These are phyloP conservation scores for Ctenoplectra terminalis DNA, from an alignment of 1,140 invertebrate species.

Conservation along the genomic window DNA sequence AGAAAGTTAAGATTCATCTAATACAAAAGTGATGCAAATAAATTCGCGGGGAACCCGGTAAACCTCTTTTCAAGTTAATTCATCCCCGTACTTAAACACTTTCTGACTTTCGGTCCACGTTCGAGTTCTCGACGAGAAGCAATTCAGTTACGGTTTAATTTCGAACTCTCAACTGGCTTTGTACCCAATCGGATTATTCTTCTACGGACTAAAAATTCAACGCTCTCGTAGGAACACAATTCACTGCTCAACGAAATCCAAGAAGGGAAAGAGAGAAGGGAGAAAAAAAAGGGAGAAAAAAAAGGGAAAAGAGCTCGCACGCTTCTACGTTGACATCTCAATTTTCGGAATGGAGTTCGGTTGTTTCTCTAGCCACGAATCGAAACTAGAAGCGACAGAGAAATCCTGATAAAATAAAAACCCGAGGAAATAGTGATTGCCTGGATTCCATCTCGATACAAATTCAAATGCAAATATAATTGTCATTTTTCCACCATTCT, in stretches of 20 bases:
- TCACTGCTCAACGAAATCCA: background rate
- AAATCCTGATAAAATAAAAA: slow-evolving; percentile 10
- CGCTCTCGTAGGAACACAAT: slow-evolving; percentile 10
- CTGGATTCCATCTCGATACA: background rate
- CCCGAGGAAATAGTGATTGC: background rate
- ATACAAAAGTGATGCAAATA: background rate
- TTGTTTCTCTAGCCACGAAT: background rate
- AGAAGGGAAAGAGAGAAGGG: background rate
- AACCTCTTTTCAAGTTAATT: slow-evolving; percentile 27
- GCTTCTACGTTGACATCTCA: background rate
- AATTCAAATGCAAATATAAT: slow-evolving; percentile 7
- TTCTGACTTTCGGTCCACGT: slow-evolving; percentile 36
- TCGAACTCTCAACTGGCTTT: slow-evolving; percentile 40
- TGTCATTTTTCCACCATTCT: background rate
- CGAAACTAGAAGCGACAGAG: background rate
- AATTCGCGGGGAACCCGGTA: background rate
- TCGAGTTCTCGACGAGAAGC: background rate
- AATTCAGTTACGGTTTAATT: slow-evolving; percentile 43
- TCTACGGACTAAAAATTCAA: slow-evolving; percentile 38
- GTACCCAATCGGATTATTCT: slow-evolving; percentile 39
- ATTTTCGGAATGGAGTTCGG: slow-evolving; percentile 16
- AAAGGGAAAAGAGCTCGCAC: background rate
- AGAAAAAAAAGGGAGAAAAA: background rate
- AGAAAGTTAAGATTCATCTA: background rate
- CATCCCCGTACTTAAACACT: slow-evolving; percentile 13